Conservation (phyloP, 2,797 vertebrate genomes). For the Sardinella longiceps region DNA sequence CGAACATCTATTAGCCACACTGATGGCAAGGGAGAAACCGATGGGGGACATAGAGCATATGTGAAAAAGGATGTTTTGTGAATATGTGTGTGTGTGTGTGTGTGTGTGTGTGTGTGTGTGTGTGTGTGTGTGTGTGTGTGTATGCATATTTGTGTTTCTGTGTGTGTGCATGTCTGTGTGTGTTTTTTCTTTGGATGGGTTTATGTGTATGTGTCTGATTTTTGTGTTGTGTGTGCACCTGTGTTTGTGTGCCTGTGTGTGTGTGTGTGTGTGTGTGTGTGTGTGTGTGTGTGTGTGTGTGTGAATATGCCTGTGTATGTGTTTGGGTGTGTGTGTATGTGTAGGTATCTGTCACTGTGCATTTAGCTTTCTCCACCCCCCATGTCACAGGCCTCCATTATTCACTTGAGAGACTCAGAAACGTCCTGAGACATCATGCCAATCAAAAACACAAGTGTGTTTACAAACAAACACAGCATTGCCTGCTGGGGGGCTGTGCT, state of each 20-base stretch:
- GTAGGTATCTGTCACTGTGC: constrained; percentile 31
- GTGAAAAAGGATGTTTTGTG: not conserved
- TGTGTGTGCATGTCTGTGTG: not conserved
- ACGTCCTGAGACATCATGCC: constrained; percentile 68
- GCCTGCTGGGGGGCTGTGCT: constrained; percentile 67
- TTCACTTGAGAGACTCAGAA: constrained; percentile 72
- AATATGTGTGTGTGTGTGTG: too few species aligned
- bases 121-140: constrained; percentile 32
- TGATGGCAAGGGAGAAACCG: not conserved
- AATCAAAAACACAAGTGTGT: constrained; percentile 72
- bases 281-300: constrained; percentile 36
- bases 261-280: not conserved
- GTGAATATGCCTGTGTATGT: constrained; percentile 36
- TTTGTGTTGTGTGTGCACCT: not conserved
- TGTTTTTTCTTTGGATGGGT: not conserved
- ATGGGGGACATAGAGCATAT: not conserved
- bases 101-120: constrained; percentile 29
- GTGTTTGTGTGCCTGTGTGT: not conserved
- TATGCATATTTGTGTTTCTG: constrained; percentile 41
- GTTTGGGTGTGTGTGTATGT: constrained; percentile 39
- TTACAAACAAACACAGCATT: constrained; percentile 71
- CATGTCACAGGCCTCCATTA: constrained; percentile 57
- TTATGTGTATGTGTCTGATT: too few species aligned
- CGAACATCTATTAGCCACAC: not conserved
- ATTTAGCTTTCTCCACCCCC: not conserved